Percentiles rank a stretch among this genome's conserved stretches.
phyloP scores from a whole-genome alignment of 2,113 vertebrate species.

The Beaufortia kweichowensis region DNA sequence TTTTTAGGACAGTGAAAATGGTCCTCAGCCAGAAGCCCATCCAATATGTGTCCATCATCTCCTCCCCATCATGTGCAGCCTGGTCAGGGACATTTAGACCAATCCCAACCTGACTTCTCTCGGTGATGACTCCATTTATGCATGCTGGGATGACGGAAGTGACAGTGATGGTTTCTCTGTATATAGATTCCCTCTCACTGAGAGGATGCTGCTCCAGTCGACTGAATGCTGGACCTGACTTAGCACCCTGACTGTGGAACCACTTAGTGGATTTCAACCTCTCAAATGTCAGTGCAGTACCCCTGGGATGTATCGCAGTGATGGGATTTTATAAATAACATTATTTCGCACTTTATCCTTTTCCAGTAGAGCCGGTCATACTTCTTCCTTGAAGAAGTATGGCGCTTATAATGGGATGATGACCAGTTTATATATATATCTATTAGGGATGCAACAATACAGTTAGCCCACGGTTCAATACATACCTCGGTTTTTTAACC shows the following conservation, averaged over 20 bases:
- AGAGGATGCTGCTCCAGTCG: background rate
- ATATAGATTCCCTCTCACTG: slow-evolving; percentile 14
- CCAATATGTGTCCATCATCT: slow-evolving; percentile 12
- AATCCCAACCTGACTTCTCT: slow-evolving; percentile 4
- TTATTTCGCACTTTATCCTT: slow-evolving; percentile 32
- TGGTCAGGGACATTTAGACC: slow-evolving; percentile 10
- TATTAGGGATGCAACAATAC: too few species aligned
- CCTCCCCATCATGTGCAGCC: background rate
- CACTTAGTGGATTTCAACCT: slow-evolving; percentile 40
- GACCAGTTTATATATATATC: too few species aligned
- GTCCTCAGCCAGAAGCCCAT: background rate
- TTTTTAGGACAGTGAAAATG: background rate
- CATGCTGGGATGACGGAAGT: slow-evolving; percentile 6
- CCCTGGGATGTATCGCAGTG: slow-evolving; percentile 18
- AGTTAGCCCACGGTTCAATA: too few species aligned
- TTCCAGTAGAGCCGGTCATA: background rate
- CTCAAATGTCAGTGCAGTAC: slow-evolving; percentile 37
- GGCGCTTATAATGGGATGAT: background rate
- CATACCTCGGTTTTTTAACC: too few species aligned
- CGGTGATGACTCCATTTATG: slow-evolving; percentile 25
- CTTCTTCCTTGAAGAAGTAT: background rate
- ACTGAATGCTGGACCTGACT: slow-evolving; percentile 20
- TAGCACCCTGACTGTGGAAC: slow-evolving; percentile 27
- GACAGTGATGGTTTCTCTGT: background rate
- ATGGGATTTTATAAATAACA: slow-evolving; percentile 29